These are phyloP conservation scores for Sialis fuliginosa DNA, from an alignment of 2,888 invertebrate genomes.

Conservation along the genomic window DNA sequence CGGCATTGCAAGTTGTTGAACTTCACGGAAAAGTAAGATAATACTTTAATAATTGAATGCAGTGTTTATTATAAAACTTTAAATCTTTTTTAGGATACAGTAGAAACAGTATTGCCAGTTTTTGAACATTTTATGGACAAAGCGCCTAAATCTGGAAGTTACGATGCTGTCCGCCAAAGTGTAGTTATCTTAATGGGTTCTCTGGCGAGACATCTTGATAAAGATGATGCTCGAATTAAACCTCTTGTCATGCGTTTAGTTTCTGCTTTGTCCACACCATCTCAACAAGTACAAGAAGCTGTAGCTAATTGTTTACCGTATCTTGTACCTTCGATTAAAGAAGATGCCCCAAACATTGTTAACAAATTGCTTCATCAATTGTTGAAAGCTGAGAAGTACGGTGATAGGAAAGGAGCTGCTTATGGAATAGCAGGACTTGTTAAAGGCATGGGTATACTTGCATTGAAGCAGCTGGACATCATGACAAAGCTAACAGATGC, in stretches of 20 bases:
- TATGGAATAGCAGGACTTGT: conserved; percentile 94
- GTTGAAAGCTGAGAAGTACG: conserved; percentile 82
- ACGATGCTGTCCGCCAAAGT: conserved; percentile 86
- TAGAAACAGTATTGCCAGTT: conserved; percentile 65
- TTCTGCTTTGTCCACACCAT: conserved; percentile 85
- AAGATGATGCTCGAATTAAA: conserved; percentile 72
- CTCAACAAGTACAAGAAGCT: conserved; percentile 94
- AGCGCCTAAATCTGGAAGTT: conserved; percentile 77
- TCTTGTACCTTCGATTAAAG: conserved; percentile 80
- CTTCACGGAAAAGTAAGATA: conserved; percentile 71
- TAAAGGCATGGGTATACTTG: conserved; percentile 91
- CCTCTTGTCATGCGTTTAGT: conserved; percentile 88
- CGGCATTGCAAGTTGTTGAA: conserved; percentile 83
- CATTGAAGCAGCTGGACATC: conserved; percentile 86
- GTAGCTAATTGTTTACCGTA: conserved; percentile 93
- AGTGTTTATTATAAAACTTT: background rate
- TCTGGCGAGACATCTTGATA: conserved; percentile 86
- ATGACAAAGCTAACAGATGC: conserved; percentile 86
- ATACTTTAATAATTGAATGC: conserved; percentile 4
- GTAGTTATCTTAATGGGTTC: conserved; percentile 96
- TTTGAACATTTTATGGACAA: conserved; percentile 88
- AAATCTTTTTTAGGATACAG: conserved; percentile 32
- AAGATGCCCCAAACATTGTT: conserved; percentile 76
- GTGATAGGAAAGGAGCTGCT: conserved; percentile 86
- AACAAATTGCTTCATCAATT: conserved; percentile 73